Percentiles rank a stretch among this genome's conserved stretches.
Evolutionary conservation across 2,888 invertebrate species (phyloP).

Genomic region (Pristionchus entomophagus): DNA sequence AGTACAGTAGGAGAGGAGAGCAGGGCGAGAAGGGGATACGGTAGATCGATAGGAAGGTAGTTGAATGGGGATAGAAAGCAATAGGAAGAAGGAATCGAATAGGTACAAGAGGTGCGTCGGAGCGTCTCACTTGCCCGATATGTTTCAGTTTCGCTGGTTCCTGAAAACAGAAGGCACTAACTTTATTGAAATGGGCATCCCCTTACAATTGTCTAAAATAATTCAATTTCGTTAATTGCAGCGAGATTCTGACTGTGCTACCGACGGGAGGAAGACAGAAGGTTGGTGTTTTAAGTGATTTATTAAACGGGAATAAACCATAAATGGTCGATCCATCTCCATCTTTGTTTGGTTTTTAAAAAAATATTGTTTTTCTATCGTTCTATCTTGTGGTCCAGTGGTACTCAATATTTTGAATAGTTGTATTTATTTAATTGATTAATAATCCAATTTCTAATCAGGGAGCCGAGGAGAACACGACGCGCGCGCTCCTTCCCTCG

Average conservation of each 20-base stretch:
- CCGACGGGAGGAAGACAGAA: slow-evolving; percentile 25
- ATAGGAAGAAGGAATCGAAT: neutral
- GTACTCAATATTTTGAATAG: neutral
- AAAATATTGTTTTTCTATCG: neutral
- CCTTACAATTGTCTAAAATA: neutral
- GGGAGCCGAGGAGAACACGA: slow-evolving; percentile 74
- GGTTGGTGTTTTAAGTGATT: neutral
- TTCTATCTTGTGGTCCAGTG: neutral
- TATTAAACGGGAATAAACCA: neutral
- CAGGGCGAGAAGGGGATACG: neutral
- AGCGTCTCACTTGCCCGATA: neutral
- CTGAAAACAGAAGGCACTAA: neutral
- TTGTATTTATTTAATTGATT: neutral
- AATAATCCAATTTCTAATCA: neutral
- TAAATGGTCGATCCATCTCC: neutral
- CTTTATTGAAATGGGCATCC: neutral
- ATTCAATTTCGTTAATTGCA: neutral
- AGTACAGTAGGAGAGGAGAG: neutral
- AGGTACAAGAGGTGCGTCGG: neutral
- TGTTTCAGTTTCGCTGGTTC: neutral
- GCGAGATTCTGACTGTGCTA: slow-evolving; percentile 40
- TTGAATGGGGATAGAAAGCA: neutral
- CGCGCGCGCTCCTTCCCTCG: slow-evolving; percentile 82
- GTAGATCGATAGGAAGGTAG: neutral
- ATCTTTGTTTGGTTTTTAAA: too few species aligned